Percentiles rank a stretch among this genome's conserved stretches.
Conservation (phyloP, 2,113 vertebrate species). For the Cyprinodon variegatus region DNA sequence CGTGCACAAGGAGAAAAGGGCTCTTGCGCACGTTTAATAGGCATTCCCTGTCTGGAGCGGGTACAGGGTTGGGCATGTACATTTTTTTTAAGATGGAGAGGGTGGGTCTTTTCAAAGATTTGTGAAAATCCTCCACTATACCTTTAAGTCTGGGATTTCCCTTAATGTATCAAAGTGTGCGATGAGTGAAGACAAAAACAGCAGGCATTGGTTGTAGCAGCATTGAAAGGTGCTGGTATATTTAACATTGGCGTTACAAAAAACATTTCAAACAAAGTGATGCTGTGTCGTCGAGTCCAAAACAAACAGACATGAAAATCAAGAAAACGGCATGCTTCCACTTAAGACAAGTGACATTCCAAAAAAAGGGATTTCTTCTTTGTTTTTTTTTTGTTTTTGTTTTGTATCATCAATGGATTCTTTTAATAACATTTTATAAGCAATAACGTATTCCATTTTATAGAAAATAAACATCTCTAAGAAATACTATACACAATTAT, state of each 20-base stretch:
- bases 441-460: slow-evolving; percentile 88
- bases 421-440: slow-evolving; percentile 87
- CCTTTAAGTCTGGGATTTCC: slow-evolving; percentile 12
- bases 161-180: slow-evolving; percentile 19
- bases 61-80: too few species aligned
- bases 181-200: slow-evolving; percentile 68
- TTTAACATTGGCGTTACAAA: slow-evolving; percentile 83
- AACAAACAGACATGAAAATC: slow-evolving; percentile 74
- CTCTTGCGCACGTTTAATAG: too few species aligned
- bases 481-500: slow-evolving; percentile 90
- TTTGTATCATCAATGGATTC: slow-evolving; percentile 74
- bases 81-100: too few species aligned
- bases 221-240: slow-evolving; percentile 82
- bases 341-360: slow-evolving; percentile 75
- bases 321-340: slow-evolving; percentile 72
- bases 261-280: slow-evolving; percentile 81
- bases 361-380: slow-evolving; percentile 57
- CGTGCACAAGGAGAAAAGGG: too few species aligned
- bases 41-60: too few species aligned
- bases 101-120: too few species aligned
- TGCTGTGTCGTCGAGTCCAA: slow-evolving; percentile 74
- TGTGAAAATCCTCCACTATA: background rate
- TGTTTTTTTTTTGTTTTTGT: slow-evolving; percentile 19
- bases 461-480: slow-evolving; percentile 91
- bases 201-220: slow-evolving; percentile 69